Conservation (phyloP, 2,113 vertebrate genomes). For the Argyrosomus japonicus region DNA sequence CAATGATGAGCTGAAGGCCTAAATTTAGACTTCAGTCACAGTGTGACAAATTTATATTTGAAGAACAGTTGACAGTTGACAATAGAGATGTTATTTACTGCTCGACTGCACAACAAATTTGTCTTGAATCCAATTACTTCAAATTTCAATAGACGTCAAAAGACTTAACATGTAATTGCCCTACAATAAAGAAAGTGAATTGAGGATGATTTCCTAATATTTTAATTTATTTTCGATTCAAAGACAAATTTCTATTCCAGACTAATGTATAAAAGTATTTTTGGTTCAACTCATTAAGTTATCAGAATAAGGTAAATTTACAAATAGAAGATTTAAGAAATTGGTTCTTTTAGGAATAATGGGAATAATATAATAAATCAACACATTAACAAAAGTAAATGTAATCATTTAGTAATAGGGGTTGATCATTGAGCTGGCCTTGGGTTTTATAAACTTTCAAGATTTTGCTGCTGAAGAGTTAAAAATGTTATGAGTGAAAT, state of each 20-base stretch:
- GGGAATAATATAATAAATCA: no score
- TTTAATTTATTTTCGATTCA: constrained; percentile 23
- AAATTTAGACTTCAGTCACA: background rate
- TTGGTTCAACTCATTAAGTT: background rate
- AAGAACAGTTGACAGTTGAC: background rate
- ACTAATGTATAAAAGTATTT: background rate
- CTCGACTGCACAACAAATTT: constrained; percentile 11
- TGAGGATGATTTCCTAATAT: constrained; percentile 4
- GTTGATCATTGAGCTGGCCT: no score
- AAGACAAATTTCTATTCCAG: constrained; percentile 3
- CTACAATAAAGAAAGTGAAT: background rate
- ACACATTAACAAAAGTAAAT: background rate
- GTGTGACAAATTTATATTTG: constrained; percentile 8
- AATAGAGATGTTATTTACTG: constrained; percentile 17
- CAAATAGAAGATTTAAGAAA: background rate
- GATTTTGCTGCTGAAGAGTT: background rate
- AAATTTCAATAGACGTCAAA: constrained; percentile 34
- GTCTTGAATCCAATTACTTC: constrained; percentile 18
- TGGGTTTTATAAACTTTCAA: background rate
- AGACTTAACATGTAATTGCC: constrained; percentile 3
- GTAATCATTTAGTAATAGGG: background rate
- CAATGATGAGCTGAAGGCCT: background rate
- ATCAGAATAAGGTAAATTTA: constrained; percentile 9
- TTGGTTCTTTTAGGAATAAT: background rate
- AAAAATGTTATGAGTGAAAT: background rate